phyloP scores from a whole-genome alignment of 2,888 invertebrate species.

The Neoitamus cyanurus region DNA sequence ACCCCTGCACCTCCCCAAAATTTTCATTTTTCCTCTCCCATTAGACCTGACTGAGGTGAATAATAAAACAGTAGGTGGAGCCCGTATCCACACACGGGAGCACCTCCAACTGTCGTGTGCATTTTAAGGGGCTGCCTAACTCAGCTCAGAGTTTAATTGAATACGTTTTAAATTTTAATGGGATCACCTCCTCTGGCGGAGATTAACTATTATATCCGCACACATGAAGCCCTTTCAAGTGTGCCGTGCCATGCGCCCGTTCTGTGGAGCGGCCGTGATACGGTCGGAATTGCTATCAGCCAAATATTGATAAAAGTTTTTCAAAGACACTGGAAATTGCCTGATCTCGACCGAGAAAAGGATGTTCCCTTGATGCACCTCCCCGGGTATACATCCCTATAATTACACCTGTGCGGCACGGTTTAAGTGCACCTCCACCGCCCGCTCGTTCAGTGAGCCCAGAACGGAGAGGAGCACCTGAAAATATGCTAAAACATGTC shows the following conservation, averaged over 20 bases:
- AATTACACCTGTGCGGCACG: conserved; percentile 22
- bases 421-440: background rate
- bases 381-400: background rate
- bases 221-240: background rate
- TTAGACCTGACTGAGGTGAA: background rate
- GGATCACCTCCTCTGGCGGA: conserved; percentile 12
- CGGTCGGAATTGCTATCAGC: background rate
- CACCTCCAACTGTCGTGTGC: background rate
- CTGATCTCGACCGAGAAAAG: background rate
- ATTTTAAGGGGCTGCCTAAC: conserved; percentile 3
- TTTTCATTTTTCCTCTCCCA: background rate
- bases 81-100: background rate
- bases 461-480: background rate
- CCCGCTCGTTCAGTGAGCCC: background rate
- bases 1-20: background rate
- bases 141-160: conserved; percentile 1
- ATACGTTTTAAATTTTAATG: conserved; percentile 35
- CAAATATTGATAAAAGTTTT: conserved; percentile 8
- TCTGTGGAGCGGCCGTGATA: background rate
- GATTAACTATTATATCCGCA: conserved; percentile 24
- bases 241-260: background rate
- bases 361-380: background rate
- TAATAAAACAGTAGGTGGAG: background rate
- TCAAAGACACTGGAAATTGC: background rate
- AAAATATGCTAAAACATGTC: conserved; percentile 42